Evolutionary conservation across 2,797 vertebrate species (phyloP), one percentile per base, ranked within the genome.

Genomic region (Spinus pinus): DNA sequence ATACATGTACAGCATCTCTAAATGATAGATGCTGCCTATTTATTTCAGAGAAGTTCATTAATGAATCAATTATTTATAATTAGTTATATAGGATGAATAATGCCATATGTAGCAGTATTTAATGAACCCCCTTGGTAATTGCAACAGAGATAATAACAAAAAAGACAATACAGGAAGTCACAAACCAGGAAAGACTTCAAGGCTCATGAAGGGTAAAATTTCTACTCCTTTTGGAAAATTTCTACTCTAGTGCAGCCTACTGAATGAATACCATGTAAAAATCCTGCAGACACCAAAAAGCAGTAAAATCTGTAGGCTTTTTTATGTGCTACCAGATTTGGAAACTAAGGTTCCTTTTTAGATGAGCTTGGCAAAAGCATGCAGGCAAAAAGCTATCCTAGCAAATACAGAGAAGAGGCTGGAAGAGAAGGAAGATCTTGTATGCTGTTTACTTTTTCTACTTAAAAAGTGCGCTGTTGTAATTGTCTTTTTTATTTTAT

Each of bases 11-110:
- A 72, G 30, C 50, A 30, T 92, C 70, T 90, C 54, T 61, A 69
- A 70, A 62, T 53, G 61, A 47, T 85, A 64, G 66, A 80, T 78
- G 20, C 61, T 82, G 60, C 61, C 53, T 91, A 10, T 86, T 87
- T 89, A 53, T 78, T 85, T 93, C 46, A 71, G 42, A 86, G 13
- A 41, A 78, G 21, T 54, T 24, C 65, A 72, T 79, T 86, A 88
- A 53, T 31, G 18, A 71, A 78, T 73, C n/a, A 78, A n/a, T 90
- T 91, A 91, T 83, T 92, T 88, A 74, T 91, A 42, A 49, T 83
- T 61, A 61, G 7, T 47, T 78, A 22, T 49, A 24, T 61, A 46
- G 58, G 46, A 73, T 89, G 82, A 67, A 35, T 81, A 46, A 71
- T 90, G 57, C 65, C 53, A 30, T 86, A 57, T 75, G 85, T 61